Evolutionary conservation across 2,888 invertebrate genomes (phyloP).

Genomic region (Podotricha telesiphe): DNA sequence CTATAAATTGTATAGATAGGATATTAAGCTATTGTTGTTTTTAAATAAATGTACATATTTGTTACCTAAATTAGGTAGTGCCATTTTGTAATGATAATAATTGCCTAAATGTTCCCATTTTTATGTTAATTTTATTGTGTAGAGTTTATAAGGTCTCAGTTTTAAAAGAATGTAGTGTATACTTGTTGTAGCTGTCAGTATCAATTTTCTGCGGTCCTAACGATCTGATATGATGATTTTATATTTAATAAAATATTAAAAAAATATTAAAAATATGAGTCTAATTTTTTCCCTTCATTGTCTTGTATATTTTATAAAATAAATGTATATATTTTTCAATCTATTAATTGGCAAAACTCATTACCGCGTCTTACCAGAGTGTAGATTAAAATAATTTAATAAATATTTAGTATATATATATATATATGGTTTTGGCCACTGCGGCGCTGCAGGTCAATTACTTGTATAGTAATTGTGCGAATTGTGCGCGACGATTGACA

Average conservation of each 20-base stretch:
- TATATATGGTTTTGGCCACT: no score
- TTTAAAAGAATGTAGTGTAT: conserved; percentile 55
- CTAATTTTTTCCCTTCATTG: conserved; percentile 28
- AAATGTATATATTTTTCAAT: no score
- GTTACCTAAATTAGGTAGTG: conserved; percentile 51
- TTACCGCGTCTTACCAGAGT: no score
- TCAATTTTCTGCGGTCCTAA: conserved; percentile 65
- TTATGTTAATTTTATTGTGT: conserved; percentile 77
- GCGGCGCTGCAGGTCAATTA: no score
- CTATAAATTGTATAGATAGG: conserved; percentile 54
- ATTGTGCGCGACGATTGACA: no score
- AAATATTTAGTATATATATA: no score
- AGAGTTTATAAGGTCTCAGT: conserved; percentile 69
- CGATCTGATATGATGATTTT: conserved; percentile 71
- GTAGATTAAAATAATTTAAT: no score
- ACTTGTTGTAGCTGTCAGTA: conserved; percentile 69
- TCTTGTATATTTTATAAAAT: no score
- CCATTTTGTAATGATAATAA: conserved; percentile 51
- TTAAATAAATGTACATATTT: conserved; percentile 57
- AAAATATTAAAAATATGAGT: conserved; percentile 58
- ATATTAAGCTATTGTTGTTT: conserved; percentile 63
- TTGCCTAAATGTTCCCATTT: conserved; percentile 63
- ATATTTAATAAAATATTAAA: conserved; percentile 77
- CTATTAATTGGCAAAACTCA: no score
- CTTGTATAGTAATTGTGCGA: no score